These are phyloP conservation scores for Chromis chromis DNA, from an alignment of 2,797 vertebrate species.

Conservation along the genomic window DNA sequence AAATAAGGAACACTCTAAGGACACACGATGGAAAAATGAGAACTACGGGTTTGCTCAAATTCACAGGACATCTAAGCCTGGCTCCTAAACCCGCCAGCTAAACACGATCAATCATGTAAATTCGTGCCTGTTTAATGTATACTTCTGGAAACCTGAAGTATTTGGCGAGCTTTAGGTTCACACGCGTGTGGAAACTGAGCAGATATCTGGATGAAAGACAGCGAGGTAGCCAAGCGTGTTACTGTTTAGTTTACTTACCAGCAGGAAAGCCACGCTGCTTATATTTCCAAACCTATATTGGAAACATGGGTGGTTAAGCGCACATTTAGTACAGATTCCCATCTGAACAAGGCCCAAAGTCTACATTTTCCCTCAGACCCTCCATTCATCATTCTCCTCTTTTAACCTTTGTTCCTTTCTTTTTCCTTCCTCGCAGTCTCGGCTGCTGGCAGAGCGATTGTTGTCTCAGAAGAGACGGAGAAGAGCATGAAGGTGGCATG, in stretches of 20 bases:
- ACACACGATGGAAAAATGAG: slow-evolving; percentile 67
- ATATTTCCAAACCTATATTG: slow-evolving; percentile 64
- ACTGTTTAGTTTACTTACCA: slow-evolving; percentile 65
- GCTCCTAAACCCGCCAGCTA: slow-evolving; percentile 44
- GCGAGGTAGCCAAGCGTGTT: slow-evolving; percentile 49
- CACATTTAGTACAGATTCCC: slow-evolving; percentile 45
- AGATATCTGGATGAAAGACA: slow-evolving; percentile 64
- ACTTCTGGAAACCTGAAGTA: slow-evolving; percentile 42
- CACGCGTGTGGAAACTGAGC: slow-evolving; percentile 66
- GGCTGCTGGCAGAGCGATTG: slow-evolving; percentile 85
- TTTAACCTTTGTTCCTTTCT: slow-evolving; percentile 27
- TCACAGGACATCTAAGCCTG: slow-evolving; percentile 46
- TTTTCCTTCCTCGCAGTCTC: slow-evolving; percentile 85
- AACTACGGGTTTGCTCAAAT: slow-evolving; percentile 59
- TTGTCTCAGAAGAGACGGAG: slow-evolving; percentile 93
- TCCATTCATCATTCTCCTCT: slow-evolving; percentile 42
- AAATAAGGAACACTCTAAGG: slow-evolving; percentile 55
- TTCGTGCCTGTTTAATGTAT: slow-evolving; percentile 62
- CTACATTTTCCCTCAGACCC: slow-evolving; percentile 26
- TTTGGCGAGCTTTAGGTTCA: slow-evolving; percentile 54
- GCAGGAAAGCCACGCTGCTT: slow-evolving; percentile 58
- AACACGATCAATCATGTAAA: slow-evolving; percentile 69
- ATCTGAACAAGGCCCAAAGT: slow-evolving; percentile 46
- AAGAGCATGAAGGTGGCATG: slow-evolving; percentile 92
- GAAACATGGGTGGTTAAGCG: slow-evolving; percentile 48